Base-by-base conservation (phyloP, 1,140 invertebrate genomes). In the Matsumurasca onukii region DNA sequence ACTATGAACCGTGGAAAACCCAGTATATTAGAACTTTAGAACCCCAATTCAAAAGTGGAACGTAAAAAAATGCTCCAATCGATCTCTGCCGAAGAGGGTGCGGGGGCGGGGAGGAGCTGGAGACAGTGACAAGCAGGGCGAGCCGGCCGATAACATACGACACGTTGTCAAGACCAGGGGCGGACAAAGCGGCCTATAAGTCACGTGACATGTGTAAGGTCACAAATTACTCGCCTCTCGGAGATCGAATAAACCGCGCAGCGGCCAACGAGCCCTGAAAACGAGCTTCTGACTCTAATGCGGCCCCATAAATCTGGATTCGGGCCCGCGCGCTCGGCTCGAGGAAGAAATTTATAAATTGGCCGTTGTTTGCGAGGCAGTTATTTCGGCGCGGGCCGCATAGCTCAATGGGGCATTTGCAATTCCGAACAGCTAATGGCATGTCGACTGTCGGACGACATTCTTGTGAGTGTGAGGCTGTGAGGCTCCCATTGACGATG, bases 321-420 rank as follows among this genome's bases (percentile, higher is more conserved):
- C 55, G 55, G 55, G 55, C 17, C 55, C n/a, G n/a, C n/a, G n/a
- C n/a, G n/a, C n/a, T n/a, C n/a, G 29, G 25, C 2, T 27, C 22
- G 25, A 59, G 55, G 29, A 59, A 59, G 55, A 59, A 59, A 59
- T 59, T 59, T 59, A 59, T 59, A 59, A 59, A 59, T 59, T 59
- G 55, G 22, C 29, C 3, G 55, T 59, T 59, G 55, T 59, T 59
- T 59, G 55, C 29, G 55, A 25, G 22, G 55, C 55, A 59, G 55
- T 59, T 59, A 59, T 59, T 59, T 59, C 55, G 55, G 55, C 22
- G 24, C 55, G 22, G 17, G 55, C 55, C 55, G 55, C 55, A 59
- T 59, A 59, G 55, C 55, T 59, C 55, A 59, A 59, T 59, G 55
- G 29, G 29, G 29, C 55, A 59, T 59, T 59, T 59, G 55, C 55